A percentile compares a stretch with the other conserved stretches of the same genome.
Conservation (phyloP, 92 coral and sea anemone species). For the Zoanthus solanderi region DNA sequence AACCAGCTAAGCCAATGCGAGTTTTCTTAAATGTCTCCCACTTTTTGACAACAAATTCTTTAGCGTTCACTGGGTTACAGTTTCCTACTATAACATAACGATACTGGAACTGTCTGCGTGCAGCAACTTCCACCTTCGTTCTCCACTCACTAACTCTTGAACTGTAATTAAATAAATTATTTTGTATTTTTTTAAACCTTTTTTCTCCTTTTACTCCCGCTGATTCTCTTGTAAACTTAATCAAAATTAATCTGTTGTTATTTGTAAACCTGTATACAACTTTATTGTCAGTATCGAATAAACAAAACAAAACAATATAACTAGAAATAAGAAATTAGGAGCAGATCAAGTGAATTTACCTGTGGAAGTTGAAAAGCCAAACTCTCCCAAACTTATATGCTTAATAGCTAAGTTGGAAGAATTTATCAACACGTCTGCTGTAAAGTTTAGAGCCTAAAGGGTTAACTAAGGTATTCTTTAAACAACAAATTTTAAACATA, state of each 20-base stretch:
- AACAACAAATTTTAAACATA: too few species aligned
- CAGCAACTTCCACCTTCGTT: neutral
- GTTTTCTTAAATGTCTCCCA: conserved; percentile 26
- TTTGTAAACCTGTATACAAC: too few species aligned
- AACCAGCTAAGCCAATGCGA: conserved; percentile 13
- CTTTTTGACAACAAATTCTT: conserved; percentile 23
- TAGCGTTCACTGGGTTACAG: neutral
- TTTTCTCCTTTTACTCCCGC: neutral
- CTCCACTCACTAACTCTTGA: conserved; percentile 24
- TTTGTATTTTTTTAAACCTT: neutral
- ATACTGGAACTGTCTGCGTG: neutral
- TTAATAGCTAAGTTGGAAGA: too few species aligned
- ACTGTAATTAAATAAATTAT: conserved; percentile 1
- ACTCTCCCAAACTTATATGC: too few species aligned
- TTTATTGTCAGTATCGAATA: too few species aligned
- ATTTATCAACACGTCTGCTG: too few species aligned
- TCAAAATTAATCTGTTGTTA: neutral
- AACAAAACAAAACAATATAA: too few species aligned
- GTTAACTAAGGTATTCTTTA: too few species aligned
- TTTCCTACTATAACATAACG: conserved; percentile 27
- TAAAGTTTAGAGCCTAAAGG: too few species aligned
- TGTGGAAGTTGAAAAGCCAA: too few species aligned
- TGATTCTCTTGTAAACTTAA: neutral
- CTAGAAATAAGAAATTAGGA: too few species aligned
- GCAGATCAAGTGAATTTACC: too few species aligned